Evolutionary conservation across 2,113 vertebrate species (phyloP).

Genomic region (Atractosteus spatula): DNA sequence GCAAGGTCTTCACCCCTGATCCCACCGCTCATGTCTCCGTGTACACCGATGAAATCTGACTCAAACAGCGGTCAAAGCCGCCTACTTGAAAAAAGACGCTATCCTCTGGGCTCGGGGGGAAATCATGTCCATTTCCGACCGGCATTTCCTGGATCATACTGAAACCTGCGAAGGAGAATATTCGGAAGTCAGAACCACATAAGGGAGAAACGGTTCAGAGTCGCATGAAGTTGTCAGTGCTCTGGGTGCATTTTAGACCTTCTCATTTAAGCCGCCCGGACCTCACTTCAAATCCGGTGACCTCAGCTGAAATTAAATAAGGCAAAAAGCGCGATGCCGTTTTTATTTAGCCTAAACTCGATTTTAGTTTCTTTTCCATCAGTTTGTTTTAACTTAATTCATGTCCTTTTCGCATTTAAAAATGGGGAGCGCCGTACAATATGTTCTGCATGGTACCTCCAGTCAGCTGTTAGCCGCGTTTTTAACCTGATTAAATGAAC

Average conservation of each 20-base stretch:
- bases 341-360: no score
- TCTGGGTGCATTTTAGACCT: slow-evolving; percentile 16
- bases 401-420: no score
- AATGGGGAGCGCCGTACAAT: no score
- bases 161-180: slow-evolving; percentile 70
- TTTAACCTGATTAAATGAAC: no score
- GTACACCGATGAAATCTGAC: slow-evolving; percentile 90
- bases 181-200: slow-evolving; percentile 16
- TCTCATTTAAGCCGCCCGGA: slow-evolving; percentile 13
- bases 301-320: no score
- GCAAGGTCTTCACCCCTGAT: slow-evolving; percentile 8
- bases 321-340: no score
- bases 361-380: no score
- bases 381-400: no score
- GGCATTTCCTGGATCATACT: slow-evolving; percentile 75
- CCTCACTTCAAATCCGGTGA: no score
- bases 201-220: slow-evolving; percentile 15
- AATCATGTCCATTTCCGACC: slow-evolving; percentile 69
- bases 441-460: no score
- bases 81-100: slow-evolving; percentile 86
- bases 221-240: slow-evolving; percentile 20
- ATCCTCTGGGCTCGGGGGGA: slow-evolving; percentile 75
- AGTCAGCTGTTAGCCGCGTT: no score
- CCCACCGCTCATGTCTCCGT: slow-evolving; percentile 77
- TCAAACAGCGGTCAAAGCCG: slow-evolving; percentile 88